phyloP scores from a whole-genome alignment of 2,888 invertebrate genomes.

The Antheraea yamamai region DNA sequence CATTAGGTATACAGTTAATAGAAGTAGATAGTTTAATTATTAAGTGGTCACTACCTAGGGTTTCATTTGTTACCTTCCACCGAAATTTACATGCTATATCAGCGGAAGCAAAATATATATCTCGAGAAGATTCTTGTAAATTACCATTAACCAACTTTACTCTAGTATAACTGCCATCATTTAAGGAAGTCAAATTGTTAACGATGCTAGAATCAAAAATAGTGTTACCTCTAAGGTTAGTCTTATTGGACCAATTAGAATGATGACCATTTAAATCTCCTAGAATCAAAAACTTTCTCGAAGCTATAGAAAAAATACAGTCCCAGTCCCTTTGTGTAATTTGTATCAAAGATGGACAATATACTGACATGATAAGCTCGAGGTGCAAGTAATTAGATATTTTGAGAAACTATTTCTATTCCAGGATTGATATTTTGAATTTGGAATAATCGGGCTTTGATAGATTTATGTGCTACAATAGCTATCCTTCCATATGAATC shows the following conservation, averaged over 20 bases:
- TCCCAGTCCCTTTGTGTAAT: conserved; percentile 31
- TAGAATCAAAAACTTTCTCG: conserved; percentile 27
- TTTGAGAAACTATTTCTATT: not conserved
- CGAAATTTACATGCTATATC: not conserved
- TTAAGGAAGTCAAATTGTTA: not conserved
- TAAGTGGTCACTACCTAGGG: not conserved
- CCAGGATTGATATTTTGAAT: not conserved
- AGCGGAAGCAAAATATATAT: not conserved
- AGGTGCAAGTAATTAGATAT: not conserved
- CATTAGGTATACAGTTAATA: not conserved
- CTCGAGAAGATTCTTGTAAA: not conserved
- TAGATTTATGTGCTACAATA: not conserved
- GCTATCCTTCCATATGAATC: too few species aligned
- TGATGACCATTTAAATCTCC: conserved; percentile 41
- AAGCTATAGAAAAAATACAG: conserved; percentile 22
- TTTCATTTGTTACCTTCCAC: not conserved
- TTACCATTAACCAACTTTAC: not conserved
- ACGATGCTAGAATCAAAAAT: conserved; percentile 28
- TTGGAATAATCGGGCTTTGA: not conserved
- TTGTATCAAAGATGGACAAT: not conserved
- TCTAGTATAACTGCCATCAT: not conserved
- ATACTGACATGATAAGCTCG: not conserved
- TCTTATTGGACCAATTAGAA: conserved; percentile 35
- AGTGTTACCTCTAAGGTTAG: conserved; percentile 30
- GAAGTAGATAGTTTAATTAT: not conserved